These are phyloP conservation scores for Urophycis tenuis DNA, from an alignment of 2,797 vertebrate genomes.

Conservation along the genomic window DNA sequence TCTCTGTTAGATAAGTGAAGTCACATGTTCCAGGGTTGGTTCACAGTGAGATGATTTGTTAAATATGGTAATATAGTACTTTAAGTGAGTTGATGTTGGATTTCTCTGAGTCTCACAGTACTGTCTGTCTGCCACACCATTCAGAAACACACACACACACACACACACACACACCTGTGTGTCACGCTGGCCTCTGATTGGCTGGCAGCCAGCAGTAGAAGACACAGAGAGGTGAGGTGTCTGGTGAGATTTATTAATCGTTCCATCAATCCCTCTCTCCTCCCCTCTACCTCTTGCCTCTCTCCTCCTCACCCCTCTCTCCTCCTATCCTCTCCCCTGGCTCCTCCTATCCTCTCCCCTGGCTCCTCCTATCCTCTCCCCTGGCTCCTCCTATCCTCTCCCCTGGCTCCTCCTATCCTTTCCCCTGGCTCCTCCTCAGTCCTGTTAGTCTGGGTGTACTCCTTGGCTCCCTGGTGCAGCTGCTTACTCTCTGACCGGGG, in stretches of 20 bases:
- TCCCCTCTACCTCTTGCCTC: conserved; percentile 37
- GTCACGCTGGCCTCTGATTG: conserved; percentile 49
- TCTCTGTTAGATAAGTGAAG: conserved; percentile 67
- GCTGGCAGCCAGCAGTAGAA: conserved; percentile 45
- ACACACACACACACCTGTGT: conserved; percentile 30
- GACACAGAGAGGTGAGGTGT: conserved; percentile 46
- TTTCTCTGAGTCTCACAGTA: background rate
- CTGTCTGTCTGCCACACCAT: background rate
- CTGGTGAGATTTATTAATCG: conserved; percentile 38
- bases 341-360: conserved; percentile 38
- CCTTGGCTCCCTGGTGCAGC: no score
- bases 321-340: conserved; percentile 38
- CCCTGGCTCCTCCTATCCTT: conserved; percentile 48
- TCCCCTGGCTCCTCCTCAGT: conserved; percentile 37
- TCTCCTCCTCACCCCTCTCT: conserved; percentile 28
- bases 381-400: conserved; percentile 30
- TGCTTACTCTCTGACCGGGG: no score
- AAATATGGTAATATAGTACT: background rate
- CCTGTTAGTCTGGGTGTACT: no score
- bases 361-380: conserved; percentile 35
- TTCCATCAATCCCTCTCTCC: conserved; percentile 17
- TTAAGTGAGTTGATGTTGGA: no score
- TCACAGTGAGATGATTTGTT: conserved; percentile 10
- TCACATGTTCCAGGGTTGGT: conserved; percentile 57
- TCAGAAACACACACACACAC: background rate